Percentiles rank a stretch among this genome's conserved stretches.
Evolutionary conservation across 2,113 vertebrate species (phyloP).

Genomic region (Cololabis saira): DNA sequence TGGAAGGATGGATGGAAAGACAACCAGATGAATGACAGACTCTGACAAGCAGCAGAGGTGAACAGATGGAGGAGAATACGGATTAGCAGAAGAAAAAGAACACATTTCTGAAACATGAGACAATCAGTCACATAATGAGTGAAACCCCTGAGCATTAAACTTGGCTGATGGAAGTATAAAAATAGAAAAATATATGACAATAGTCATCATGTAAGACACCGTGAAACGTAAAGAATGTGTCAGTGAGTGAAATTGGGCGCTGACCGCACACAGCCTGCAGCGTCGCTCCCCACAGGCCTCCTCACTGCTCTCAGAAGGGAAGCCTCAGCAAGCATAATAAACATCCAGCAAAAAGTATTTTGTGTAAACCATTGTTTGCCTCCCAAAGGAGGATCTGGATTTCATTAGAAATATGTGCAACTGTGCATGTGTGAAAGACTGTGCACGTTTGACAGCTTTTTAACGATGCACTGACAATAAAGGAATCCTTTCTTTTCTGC

Average conservation of each 20-base stretch:
- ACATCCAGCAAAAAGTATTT: constrained; percentile 74
- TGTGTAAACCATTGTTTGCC: constrained; percentile 74
- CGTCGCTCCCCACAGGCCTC: constrained; percentile 24
- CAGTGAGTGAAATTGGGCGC: constrained; percentile 36
- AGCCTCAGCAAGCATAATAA: constrained; percentile 76
- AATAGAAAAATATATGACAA: not conserved
- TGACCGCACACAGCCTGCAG: constrained; percentile 59
- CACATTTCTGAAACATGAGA: not conserved
- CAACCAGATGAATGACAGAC: constrained; percentile 13
- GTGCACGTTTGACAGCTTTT: constrained; percentile 11
- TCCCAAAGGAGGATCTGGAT: constrained; percentile 75
- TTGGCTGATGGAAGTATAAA: constrained; percentile 7
- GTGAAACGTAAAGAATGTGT: constrained; percentile 30
- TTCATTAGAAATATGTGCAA: constrained; percentile 67
- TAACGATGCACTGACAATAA: too few species aligned
- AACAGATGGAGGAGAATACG: constrained; percentile 14
- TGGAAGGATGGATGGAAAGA: constrained; percentile 24
- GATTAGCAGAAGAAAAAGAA: constrained; percentile 23
- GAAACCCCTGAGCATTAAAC: not conserved
- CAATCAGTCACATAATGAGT: constrained; percentile 4
- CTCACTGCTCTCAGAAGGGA: constrained; percentile 60
- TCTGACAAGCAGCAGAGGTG: constrained; percentile 23
- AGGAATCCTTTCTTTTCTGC: too few species aligned
- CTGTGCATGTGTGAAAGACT: constrained; percentile 16
- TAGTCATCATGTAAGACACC: constrained; percentile 15